Percentiles rank a stretch among this genome's conserved stretches.
Conservation (phyloP, 2,797 vertebrate species). For the Siniperca obscura region DNA sequence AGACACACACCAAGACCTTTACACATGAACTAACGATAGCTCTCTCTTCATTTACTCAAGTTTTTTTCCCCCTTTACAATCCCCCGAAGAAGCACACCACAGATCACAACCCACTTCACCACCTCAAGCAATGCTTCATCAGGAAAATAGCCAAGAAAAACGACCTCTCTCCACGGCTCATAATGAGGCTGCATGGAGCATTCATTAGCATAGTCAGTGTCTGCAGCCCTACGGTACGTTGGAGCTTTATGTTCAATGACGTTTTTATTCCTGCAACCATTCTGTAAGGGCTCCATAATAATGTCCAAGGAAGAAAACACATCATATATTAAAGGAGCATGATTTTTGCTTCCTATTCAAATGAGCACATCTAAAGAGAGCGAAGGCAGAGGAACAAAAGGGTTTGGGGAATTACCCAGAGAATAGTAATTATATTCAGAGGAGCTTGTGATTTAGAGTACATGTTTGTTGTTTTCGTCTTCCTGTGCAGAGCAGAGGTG, state of each 20-base stretch:
- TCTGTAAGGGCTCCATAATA: conserved; percentile 79
- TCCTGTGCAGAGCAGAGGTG: conserved; percentile 57
- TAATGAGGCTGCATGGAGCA: conserved; percentile 82
- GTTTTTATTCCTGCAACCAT: conserved; percentile 79
- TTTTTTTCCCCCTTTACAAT: conserved; percentile 38
- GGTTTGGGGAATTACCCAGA: conserved; percentile 71
- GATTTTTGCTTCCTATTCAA: conserved; percentile 79
- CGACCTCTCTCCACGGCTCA: conserved; percentile 70
- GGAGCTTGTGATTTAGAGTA: conserved; percentile 73
- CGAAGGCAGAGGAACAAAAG: conserved; percentile 44
- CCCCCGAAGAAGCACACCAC: conserved; percentile 45
- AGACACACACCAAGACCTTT: conserved; percentile 43
- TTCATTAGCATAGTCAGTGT: conserved; percentile 83
- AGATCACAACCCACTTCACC: conserved; percentile 52
- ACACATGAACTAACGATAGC: conserved; percentile 40
- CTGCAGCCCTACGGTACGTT: conserved; percentile 68
- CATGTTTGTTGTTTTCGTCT: conserved; percentile 71
- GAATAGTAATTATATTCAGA: conserved; percentile 81
- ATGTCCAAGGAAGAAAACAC: conserved; percentile 76
- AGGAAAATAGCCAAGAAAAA: conserved; percentile 81
- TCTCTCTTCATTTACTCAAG: conserved; percentile 53
- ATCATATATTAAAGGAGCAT: conserved; percentile 76
- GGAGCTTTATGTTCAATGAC: conserved; percentile 77
- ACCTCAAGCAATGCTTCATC: conserved; percentile 71
- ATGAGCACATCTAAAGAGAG: conserved; percentile 75